Conservation (phyloP, 2,113 vertebrate species). For the Peucedramus taeniatus region DNA sequence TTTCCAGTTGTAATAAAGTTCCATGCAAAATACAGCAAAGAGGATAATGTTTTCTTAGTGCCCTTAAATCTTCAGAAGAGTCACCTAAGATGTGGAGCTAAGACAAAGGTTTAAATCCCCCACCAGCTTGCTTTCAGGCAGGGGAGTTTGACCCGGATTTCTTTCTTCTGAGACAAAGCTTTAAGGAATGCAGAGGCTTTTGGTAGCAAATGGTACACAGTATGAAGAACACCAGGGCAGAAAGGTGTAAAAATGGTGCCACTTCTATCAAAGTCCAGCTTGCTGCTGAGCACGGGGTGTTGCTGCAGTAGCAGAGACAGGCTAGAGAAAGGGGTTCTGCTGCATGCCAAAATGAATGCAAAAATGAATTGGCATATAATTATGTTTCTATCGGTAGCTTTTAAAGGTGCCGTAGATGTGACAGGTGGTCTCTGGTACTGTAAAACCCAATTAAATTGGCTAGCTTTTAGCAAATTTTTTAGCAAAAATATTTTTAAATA, state of each 20-base stretch:
- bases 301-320: neutral
- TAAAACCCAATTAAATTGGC: neutral
- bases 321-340: neutral
- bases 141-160: conserved; percentile 19
- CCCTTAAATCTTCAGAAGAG: conserved; percentile 26
- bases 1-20: neutral
- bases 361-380: neutral
- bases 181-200: conserved; percentile 14
- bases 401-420: neutral
- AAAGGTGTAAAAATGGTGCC: neutral
- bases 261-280: neutral
- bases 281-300: neutral
- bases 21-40: conserved; percentile 15
- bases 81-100: neutral
- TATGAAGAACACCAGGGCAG: neutral
- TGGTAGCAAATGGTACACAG: conserved; percentile 2
- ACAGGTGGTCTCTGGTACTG: neutral
- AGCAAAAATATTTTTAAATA: neutral
- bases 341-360: neutral
- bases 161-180: conserved; percentile 52
- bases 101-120: conserved; percentile 52
- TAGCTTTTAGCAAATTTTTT: neutral
- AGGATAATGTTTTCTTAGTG: neutral
- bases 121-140: conserved; percentile 24
- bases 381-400: neutral